These are phyloP conservation scores for Hapalemur alaotrensis DNA, from an alignment of 2,797 vertebrate genomes.

Conservation along the genomic window DNA sequence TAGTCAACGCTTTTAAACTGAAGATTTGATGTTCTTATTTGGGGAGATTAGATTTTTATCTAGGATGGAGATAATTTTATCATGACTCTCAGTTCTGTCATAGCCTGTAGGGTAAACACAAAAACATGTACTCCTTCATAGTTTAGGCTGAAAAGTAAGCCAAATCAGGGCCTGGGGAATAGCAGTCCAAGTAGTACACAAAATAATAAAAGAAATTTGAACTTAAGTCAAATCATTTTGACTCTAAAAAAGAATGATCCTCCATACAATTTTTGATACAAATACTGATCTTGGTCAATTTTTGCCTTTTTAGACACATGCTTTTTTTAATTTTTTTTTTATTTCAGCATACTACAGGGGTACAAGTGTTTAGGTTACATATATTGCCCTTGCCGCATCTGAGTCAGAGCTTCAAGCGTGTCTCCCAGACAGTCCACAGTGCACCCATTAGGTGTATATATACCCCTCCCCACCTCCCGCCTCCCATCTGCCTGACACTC, in stretches of 20 bases:
- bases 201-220: not conserved
- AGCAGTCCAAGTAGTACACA: not conserved
- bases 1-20: slow-evolving; percentile 15
- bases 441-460: too few species aligned
- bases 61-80: slow-evolving; percentile 27
- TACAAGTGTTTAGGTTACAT: too few species aligned
- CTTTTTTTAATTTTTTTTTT: not conserved
- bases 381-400: too few species aligned
- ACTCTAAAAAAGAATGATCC: not conserved
- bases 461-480: too few species aligned
- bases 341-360: too few species aligned
- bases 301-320: not conserved
- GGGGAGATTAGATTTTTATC: slow-evolving; percentile 37
- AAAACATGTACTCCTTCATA: not conserved
- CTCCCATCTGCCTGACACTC: too few species aligned
- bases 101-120: not conserved
- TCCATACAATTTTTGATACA: not conserved
- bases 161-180: not conserved
- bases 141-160: slow-evolving; percentile 36
- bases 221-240: not conserved
- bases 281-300: not conserved
- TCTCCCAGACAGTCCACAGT: too few species aligned
- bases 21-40: slow-evolving; percentile 52
- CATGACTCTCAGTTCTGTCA: not conserved
- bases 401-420: too few species aligned